Evolutionary conservation across 2,113 vertebrate genomes (phyloP), one percentile per base, ranked within the genome.

Genomic region (Plestiodon gilberti): DNA sequence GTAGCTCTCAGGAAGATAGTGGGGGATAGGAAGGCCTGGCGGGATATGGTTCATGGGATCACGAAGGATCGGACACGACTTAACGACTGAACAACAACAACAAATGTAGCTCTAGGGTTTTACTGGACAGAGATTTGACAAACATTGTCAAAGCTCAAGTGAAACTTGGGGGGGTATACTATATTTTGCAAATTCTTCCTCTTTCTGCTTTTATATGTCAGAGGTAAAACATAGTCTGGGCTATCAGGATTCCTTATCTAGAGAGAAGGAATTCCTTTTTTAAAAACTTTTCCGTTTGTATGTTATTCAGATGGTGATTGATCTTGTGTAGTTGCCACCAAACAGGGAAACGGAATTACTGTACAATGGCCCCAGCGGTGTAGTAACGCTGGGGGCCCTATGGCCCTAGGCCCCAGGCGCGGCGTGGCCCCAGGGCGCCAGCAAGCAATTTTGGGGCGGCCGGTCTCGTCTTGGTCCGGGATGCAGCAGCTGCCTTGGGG

Each of bases 271-370:
- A 83, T 28, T 22, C 52, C 13, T 15, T 59, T 70, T 35, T 82
- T 20, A 81, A 52, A 52, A 40, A 23, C 33, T 4, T 43, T 83
- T 83, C 43, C 20, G 35, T 43, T 74, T 83, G 15, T 23, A 74
- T 20, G 70, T 22, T 28, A 74, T 43, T 33, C 20, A 48, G n/a
- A 18, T 35, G 33, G 70, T 20, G 11, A 48, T 86, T 62, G 80
- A 3, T 48, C 38, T 43, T 48, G n/a, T 81, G 20, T n/a, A 75
- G 9, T 35, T 55, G 22, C 40, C 43, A 88, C 91, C 86, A 88
- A 92, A 65, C 6, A 86, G 82, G 35, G 35, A 35, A 83, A 62
- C 14, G 61, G 28, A 40, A 62, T n/a, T 83, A 35, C 33, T 82
- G 30, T 11, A 52, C 9, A 67, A 48, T n/a, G 18, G 3, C n/a